Base-by-base conservation (phyloP, 2,888 invertebrate species). In the Heliconius charithonia region DNA sequence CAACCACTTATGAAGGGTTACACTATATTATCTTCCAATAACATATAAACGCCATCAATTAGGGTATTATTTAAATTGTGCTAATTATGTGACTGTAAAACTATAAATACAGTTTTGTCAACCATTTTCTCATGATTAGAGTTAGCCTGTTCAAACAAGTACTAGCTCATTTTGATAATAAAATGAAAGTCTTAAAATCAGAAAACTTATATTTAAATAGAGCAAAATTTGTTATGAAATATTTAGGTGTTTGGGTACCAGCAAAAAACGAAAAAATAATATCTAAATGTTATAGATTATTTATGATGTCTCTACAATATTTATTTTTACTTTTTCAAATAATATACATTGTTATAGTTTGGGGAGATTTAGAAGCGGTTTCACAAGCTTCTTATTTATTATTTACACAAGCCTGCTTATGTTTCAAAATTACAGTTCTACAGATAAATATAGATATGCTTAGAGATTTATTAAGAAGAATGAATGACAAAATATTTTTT, bases 391-490 rank as follows among this genome's bases (percentile, higher is more conserved):
- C 89, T 0, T 92, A 93, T 63, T 75, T 95, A 73, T 82, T 93
- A 4, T 93, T 94, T 81, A 94, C 94, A 0, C 93, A 94, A 80
- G 93, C 94, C 2, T 92, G 92, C 80, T 88, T 94, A 16, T 94
- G 94, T 82, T 90, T 93, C 29, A 94, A 94, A 88, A 84, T 94
- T 0, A 89, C 93, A 0, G 88, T 93, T 51, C 88, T 94, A 80
- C 90, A 91, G 62, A 77, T 89, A 0, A 93, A 93, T 76, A 87
- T 88, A 66, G 82, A 83, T 7, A 85, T 86, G 78, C 82, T 93
- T 4, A 86, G 85, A 67, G 85, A 89, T 1, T 82, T 94, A 22
- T 76, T 93, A 59, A 79, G 63, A 37, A 87, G 86, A 75, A 94
- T 94, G 91, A 88, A 89, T 70, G 86, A 87, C n/a, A 87, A 89